Percentiles rank a stretch among this genome's conserved stretches.
Conservation (phyloP, 2,797 vertebrate genomes). For the Helarctos malayanus region DNA sequence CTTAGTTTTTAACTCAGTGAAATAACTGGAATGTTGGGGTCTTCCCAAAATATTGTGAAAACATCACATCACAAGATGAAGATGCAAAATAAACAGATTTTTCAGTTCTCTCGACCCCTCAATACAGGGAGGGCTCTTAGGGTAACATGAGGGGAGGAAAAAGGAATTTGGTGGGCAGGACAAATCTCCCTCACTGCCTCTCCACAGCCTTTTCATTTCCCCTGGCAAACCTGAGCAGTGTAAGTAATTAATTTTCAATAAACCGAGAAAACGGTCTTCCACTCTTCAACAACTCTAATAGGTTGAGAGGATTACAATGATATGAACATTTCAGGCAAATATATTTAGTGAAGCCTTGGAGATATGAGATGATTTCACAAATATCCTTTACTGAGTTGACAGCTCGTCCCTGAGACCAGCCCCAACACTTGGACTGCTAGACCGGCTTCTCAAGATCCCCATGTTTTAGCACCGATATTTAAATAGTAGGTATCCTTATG, state of each 20-base stretch:
- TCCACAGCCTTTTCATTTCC: constrained; percentile 74
- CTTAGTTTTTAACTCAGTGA: constrained; percentile 27
- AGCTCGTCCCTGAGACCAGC: neutral
- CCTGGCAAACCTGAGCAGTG: constrained; percentile 67
- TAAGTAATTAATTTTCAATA: constrained; percentile 84
- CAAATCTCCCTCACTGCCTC: constrained; percentile 71
- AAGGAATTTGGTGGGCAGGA: neutral
- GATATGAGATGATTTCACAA: constrained; percentile 12
- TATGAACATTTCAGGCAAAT: constrained; percentile 46
- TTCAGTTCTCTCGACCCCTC: neutral
- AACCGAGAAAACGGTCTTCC: constrained; percentile 72
- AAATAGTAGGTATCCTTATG: neutral
- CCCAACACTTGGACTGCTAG: fast-evolving
- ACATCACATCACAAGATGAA: neutral
- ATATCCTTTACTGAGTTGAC: neutral
- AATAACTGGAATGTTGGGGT: neutral
- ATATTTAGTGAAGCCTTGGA: constrained; percentile 29
- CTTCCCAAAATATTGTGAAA: constrained; percentile 17
- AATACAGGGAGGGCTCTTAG: neutral
- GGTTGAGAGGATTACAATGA: constrained; percentile 59
- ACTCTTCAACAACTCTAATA: constrained; percentile 62
- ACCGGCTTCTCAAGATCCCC: neutral
- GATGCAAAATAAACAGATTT: neutral
- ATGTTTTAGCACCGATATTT: neutral
- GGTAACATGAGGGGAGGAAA: constrained; percentile 43